These are phyloP conservation scores for Nineta flava DNA, from an alignment of 2,888 invertebrate species.

Conservation along the genomic window DNA sequence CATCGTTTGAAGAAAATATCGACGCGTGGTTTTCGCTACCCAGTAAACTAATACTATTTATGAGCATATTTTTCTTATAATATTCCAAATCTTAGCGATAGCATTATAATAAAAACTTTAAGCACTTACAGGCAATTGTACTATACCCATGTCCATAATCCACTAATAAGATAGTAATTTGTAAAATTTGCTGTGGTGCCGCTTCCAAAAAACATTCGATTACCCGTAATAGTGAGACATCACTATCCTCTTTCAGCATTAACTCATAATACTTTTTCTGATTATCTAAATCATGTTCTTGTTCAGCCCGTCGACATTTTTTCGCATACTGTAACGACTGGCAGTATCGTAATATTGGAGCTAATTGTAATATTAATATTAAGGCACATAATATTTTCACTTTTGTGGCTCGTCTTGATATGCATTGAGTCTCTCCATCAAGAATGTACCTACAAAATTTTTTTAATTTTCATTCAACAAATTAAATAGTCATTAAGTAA, in stretches of 20 bases:
- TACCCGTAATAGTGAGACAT: slow-evolving; percentile 58
- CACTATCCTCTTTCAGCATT: slow-evolving; percentile 66
- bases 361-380: slow-evolving; percentile 51
- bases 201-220: slow-evolving; percentile 71
- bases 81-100: too few relatives aligned
- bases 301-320: slow-evolving; percentile 45
- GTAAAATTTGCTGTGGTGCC: slow-evolving; percentile 64
- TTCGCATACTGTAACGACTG: slow-evolving; percentile 47
- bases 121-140: slow-evolving; percentile 25
- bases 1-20: too few relatives aligned
- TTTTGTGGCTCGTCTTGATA: slow-evolving; percentile 41
- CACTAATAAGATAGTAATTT: slow-evolving; percentile 49
- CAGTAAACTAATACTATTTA: too few relatives aligned
- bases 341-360: slow-evolving; percentile 51
- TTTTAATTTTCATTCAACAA: slow-evolving; percentile 12
- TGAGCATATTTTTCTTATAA: too few relatives aligned
- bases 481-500: too few relatives aligned
- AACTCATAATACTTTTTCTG: slow-evolving; percentile 51
- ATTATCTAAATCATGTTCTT: slow-evolving; percentile 34
- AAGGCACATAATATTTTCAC: slow-evolving; percentile 40
- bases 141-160: slow-evolving; percentile 27
- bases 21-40: too few relatives aligned
- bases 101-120: too few relatives aligned
- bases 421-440: slow-evolving; percentile 33
- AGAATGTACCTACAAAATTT: slow-evolving; percentile 33